Percentiles rank a stretch among this genome's conserved stretches.
phyloP scores from a whole-genome alignment of 2,888 invertebrate species.

The Cerceris ruficornis region DNA sequence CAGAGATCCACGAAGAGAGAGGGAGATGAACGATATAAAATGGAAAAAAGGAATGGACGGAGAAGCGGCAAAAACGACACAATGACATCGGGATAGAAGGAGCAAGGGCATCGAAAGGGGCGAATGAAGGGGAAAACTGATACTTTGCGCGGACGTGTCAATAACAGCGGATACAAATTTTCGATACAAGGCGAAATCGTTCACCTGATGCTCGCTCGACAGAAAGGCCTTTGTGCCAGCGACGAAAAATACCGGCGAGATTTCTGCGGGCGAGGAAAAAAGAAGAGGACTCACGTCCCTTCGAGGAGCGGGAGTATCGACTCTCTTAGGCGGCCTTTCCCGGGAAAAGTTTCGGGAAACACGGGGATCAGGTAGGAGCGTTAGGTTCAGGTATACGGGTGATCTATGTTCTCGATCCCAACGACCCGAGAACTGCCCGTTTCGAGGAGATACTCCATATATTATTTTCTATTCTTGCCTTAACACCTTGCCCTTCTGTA shows the following conservation, averaged over 20 bases:
- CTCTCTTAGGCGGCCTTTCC: conserved; percentile 20
- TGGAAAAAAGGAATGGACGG: too few species aligned
- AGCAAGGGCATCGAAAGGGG: neutral
- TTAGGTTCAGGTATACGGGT: conserved; percentile 34
- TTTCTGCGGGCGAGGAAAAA: neutral
- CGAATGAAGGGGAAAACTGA: conserved; percentile 19
- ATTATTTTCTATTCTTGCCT: neutral
- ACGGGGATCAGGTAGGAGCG: neutral
- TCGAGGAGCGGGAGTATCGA: conserved; percentile 2
- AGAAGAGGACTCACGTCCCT: too few species aligned
- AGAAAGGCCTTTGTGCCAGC: conserved; percentile 9
- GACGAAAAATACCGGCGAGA: neutral
- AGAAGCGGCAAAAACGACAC: too few species aligned
- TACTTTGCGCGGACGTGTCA: neutral
- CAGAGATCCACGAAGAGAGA: too few species aligned
- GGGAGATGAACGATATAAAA: too few species aligned
- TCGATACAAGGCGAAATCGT: conserved; percentile 5
- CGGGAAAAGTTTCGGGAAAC: conserved; percentile 13
- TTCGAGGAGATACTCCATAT: neutral
- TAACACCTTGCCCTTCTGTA: neutral
- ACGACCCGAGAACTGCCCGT: neutral
- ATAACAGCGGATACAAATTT: conserved; percentile 29
- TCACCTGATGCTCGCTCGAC: conserved; percentile 17
- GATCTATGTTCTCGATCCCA: conserved; percentile 4
- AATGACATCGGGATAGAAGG: too few species aligned